Conservation (phyloP, 1,140 invertebrate genomes). For the Macrocentrus cingulum region DNA sequence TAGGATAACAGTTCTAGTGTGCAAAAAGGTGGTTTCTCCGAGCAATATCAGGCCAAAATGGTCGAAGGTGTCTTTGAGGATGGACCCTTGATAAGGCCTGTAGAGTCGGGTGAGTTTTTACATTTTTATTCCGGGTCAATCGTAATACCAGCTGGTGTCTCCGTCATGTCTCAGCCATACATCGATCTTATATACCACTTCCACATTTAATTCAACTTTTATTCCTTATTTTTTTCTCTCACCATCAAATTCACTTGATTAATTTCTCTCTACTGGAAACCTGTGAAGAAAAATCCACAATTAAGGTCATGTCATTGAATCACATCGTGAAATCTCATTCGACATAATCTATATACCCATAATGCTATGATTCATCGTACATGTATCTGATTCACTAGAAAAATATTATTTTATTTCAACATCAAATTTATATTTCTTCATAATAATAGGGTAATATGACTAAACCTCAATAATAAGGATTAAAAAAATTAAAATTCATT, state of each 20-base stretch:
- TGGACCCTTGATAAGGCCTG: slow-evolving; percentile 47
- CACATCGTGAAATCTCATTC: no score
- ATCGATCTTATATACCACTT: not conserved
- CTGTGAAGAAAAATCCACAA: no score
- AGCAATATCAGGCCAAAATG: slow-evolving; percentile 35
- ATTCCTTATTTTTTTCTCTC: not conserved
- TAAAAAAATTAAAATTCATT: no score
- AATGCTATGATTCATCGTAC: no score
- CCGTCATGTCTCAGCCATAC: not conserved
- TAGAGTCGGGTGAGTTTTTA: slow-evolving; percentile 47
- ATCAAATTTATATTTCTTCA: no score
- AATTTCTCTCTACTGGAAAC: not conserved
- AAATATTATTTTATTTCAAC: no score
- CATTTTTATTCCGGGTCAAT: not conserved
- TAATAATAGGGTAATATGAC: no score
- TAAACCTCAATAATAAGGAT: no score
- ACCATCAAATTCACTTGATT: no score
- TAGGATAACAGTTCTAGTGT: not conserved
- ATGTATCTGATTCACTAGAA: no score
- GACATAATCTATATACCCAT: no score
- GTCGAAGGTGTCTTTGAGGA: slow-evolving; percentile 43
- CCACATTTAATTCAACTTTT: not conserved
- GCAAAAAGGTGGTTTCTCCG: slow-evolving; percentile 3
- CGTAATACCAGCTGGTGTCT: not conserved
- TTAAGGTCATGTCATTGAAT: no score